Evolutionary conservation across 2,113 vertebrate species (phyloP).

Genomic region (Murina feae): DNA sequence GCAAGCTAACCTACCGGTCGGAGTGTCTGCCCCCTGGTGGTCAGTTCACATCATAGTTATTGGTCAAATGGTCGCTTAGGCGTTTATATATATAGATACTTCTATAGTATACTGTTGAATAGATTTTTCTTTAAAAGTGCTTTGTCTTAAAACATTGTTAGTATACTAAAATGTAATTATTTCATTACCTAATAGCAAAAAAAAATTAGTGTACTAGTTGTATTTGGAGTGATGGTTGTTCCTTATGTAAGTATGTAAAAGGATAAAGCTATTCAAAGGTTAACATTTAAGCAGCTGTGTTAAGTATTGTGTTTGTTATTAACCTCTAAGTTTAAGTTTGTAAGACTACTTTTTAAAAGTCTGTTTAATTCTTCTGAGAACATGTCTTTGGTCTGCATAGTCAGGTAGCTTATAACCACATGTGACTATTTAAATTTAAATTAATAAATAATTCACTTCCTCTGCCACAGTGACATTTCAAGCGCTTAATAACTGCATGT

Average conservation of each 20-base stretch:
- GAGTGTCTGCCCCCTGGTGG: too few relatives aligned
- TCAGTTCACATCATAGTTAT: too few relatives aligned
- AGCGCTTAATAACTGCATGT: neutral
- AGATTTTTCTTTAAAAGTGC: slow-evolving; percentile 9
- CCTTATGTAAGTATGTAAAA: neutral
- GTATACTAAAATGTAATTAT: neutral
- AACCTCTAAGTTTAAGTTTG: neutral
- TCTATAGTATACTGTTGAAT: neutral
- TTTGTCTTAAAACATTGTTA: slow-evolving; percentile 11
- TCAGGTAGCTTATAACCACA: neutral
- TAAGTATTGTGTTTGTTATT: neutral
- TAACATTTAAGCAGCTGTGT: neutral
- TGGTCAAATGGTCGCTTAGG: too few relatives aligned
- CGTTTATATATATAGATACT: neutral
- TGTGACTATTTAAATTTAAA: neutral
- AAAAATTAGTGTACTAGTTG: slow-evolving; percentile 15
- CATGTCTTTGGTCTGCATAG: neutral
- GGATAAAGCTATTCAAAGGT: neutral
- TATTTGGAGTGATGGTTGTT: neutral
- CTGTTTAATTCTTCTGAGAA: neutral
- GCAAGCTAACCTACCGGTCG: too few relatives aligned
- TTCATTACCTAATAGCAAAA: slow-evolving; percentile 3
- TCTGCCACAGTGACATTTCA: neutral
- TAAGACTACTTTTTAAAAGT: neutral
- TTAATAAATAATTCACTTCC: neutral